These are phyloP conservation scores for Neoarius graeffei DNA, from an alignment of 2,113 vertebrate species.

Conservation along the genomic window DNA sequence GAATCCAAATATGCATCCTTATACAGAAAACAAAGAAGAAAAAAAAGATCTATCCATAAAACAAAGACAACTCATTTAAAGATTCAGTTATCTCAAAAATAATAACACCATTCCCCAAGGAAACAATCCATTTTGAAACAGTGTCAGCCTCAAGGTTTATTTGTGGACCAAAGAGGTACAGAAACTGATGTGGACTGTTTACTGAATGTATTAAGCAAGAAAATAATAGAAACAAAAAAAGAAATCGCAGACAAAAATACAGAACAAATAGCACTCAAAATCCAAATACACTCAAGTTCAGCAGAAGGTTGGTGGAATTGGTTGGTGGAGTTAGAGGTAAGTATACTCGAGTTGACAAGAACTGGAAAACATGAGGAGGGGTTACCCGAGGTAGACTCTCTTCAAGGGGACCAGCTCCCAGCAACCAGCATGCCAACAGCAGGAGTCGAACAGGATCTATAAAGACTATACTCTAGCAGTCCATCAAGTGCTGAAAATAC, in stretches of 20 bases:
- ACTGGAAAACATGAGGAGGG: not conserved
- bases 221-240: not conserved
- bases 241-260: not conserved
- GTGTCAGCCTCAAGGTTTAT: not conserved
- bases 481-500: not conserved
- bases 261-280: not conserved
- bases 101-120: not conserved
- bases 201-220: not conserved
- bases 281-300: not conserved
- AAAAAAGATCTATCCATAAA: not conserved
- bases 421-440: not conserved
- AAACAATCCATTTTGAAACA: not conserved
- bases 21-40: not conserved
- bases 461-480: not conserved
- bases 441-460: not conserved
- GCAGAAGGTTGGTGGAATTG: not conserved
- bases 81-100: constrained; percentile 1
- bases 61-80: not conserved
- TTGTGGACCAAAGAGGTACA: not conserved
- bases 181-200: not conserved
- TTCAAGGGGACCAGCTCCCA: not conserved
- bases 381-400: not conserved
- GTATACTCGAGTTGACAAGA: not conserved
- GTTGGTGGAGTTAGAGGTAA: not conserved
- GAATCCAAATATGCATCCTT: constrained; percentile 10